phyloP scores from a whole-genome alignment of 2,888 invertebrate species.

The Cheilosia scutellata region DNA sequence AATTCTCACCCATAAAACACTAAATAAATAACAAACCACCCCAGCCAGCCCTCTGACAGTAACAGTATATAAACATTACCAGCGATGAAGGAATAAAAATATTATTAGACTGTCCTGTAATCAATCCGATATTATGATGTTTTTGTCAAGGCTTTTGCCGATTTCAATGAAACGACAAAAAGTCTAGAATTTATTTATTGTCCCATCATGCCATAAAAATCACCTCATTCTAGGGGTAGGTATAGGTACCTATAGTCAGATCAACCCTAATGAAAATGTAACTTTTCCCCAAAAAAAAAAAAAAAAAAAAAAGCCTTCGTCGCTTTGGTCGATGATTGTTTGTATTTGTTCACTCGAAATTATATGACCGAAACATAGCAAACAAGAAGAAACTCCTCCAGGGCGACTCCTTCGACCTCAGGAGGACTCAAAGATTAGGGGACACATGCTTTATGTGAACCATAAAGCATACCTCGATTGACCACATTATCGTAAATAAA shows the following conservation, averaged over 20 bases:
- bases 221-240: background rate
- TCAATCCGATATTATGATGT: slow-evolving; percentile 37
- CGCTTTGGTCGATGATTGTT: slow-evolving; percentile 7
- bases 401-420: slow-evolving; percentile 31
- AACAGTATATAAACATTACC: background rate
- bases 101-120: slow-evolving; percentile 46
- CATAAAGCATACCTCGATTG: slow-evolving; percentile 74
- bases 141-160: slow-evolving; percentile 14
- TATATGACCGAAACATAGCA: slow-evolving; percentile 38
- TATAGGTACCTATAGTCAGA: no score
- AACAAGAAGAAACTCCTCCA: slow-evolving; percentile 27
- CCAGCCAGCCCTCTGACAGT: background rate
- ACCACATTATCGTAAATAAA: slow-evolving; percentile 72
- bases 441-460: slow-evolving; percentile 64
- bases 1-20: slow-evolving; percentile 59
- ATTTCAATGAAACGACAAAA: slow-evolving; percentile 41
- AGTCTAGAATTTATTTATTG: slow-evolving; percentile 34
- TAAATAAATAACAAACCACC: slow-evolving; percentile 44
- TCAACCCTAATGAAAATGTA: no score
- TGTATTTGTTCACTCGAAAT: slow-evolving; percentile 35
- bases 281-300: background rate
- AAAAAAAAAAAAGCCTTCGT: background rate
- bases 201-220: background rate
- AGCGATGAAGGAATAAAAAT: slow-evolving; percentile 28
- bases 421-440: slow-evolving; percentile 60